Evolutionary conservation across 2,797 vertebrate species (phyloP).

Genomic region (Malacoraja senta): DNA sequence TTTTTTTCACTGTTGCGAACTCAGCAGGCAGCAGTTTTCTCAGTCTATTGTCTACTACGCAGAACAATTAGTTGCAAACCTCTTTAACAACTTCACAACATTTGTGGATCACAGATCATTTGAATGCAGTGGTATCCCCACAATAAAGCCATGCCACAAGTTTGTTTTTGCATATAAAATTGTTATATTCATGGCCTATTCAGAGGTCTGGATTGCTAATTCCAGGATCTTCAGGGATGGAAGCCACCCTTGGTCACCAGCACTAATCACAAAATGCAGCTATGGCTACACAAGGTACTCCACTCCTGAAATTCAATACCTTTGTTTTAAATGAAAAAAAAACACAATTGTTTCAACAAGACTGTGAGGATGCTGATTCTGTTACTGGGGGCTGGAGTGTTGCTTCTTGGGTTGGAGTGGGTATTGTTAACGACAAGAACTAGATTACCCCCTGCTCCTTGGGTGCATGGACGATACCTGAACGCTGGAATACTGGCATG

Average conservation of each 20-base stretch:
- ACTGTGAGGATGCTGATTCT: neutral
- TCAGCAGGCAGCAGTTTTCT: neutral
- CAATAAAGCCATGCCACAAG: neutral
- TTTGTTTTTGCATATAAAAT: neutral
- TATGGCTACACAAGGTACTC: neutral
- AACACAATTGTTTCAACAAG: too few species aligned
- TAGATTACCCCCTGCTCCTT: neutral
- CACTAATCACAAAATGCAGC: too few species aligned
- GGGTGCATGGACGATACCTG: neutral
- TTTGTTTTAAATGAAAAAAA: neutral
- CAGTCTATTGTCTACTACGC: neutral
- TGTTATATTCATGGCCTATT: neutral
- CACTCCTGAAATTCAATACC: neutral
- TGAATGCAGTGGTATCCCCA: neutral
- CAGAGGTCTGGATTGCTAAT: neutral
- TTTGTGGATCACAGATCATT: neutral
- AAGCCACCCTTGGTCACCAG: neutral
- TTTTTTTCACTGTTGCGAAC: neutral
- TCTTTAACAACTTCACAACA: neutral
- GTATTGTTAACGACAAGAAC: neutral
- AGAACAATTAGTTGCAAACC: neutral
- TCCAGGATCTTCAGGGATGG: neutral
- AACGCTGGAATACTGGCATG: neutral
- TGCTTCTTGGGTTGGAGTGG: neutral
- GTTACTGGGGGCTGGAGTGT: neutral